phyloP scores from a whole-genome alignment of 2,888 invertebrate genomes.

The Anarsia innoxiella region DNA sequence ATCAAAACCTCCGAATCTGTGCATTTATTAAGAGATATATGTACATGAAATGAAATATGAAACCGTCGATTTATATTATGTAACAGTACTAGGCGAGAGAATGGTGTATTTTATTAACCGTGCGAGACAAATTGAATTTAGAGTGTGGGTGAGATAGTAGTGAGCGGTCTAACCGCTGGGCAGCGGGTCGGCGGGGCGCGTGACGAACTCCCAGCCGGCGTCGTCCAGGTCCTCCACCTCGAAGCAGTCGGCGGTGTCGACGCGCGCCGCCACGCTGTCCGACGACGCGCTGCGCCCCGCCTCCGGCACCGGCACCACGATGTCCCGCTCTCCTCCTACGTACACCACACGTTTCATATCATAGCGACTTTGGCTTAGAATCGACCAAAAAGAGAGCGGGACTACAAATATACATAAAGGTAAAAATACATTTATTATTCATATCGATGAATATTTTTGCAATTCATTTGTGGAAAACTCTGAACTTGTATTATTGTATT shows the following conservation, averaged over 20 bases:
- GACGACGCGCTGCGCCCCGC: slow-evolving; percentile 21
- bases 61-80: too few relatives aligned
- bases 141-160: background rate
- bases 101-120: too few relatives aligned
- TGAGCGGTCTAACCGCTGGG: slow-evolving; percentile 41
- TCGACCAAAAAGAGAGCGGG: too few relatives aligned
- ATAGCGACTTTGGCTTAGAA: too few relatives aligned
- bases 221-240: slow-evolving; percentile 71
- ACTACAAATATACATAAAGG: too few relatives aligned
- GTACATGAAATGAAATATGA: too few relatives aligned
- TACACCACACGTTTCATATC: background rate
- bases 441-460: too few relatives aligned
- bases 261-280: slow-evolving; percentile 25
- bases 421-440: too few relatives aligned
- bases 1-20: slow-evolving; percentile 55
- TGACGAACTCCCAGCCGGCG: slow-evolving; percentile 66
- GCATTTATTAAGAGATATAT: too few relatives aligned
- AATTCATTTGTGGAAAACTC: too few relatives aligned
- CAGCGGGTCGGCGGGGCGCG: slow-evolving; percentile 57
- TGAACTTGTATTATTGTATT: too few relatives aligned
- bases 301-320: slow-evolving; percentile 32
- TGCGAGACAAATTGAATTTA: background rate
- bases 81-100: too few relatives aligned
- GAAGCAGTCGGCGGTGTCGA: slow-evolving; percentile 70
- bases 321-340: slow-evolving; percentile 50